A percentile compares a stretch with the other conserved stretches of the same genome.
phyloP scores from a whole-genome alignment of 2,113 vertebrate genomes.

The Ailurus styani region DNA sequence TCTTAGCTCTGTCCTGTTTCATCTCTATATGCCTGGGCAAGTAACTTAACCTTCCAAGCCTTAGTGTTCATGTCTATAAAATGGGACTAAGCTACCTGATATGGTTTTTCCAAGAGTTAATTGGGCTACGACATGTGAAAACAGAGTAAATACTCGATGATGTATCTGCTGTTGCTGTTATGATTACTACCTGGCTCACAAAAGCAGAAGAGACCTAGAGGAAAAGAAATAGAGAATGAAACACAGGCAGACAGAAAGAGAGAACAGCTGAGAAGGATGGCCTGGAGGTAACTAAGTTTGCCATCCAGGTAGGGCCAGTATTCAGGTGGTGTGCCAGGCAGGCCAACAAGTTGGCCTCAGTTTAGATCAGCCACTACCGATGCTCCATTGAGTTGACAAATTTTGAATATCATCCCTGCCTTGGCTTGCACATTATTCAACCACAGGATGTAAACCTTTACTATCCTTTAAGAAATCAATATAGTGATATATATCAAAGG shows the following conservation, averaged over 20 bases:
- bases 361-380: neutral
- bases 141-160: neutral
- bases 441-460: neutral
- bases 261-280: neutral
- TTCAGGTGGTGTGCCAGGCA: neutral
- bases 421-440: neutral
- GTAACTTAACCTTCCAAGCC: neutral
- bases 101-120: neutral
- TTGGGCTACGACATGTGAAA: neutral
- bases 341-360: neutral
- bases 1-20: neutral
- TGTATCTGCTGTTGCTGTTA: neutral
- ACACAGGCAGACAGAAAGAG: neutral
- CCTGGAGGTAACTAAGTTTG: too few relatives aligned
- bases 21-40: neutral
- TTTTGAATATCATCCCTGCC: neutral
- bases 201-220: neutral
- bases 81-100: neutral
- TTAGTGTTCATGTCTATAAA: neutral
- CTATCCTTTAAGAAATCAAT: conserved; percentile 10
- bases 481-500: neutral
- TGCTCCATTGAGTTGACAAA: neutral
- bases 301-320: neutral
- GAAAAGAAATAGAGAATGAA: neutral
- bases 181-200: neutral